A percentile compares a stretch with the other conserved stretches of the same genome.
These are phyloP conservation scores for Lepidocolaptes lacrymiger DNA, from an alignment of 2,797 vertebrate genomes.

Conservation along the genomic window DNA sequence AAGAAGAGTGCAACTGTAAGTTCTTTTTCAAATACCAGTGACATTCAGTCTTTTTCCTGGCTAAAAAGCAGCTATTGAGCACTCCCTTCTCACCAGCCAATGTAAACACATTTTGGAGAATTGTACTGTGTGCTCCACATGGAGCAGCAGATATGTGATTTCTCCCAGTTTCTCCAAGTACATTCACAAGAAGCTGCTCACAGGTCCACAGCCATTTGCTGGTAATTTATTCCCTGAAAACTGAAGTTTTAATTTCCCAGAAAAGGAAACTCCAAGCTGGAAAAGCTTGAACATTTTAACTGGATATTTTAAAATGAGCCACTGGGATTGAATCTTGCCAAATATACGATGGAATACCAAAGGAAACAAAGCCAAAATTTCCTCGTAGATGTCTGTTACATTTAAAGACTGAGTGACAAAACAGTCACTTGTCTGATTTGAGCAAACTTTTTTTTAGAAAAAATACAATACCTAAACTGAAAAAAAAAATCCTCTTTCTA, in stretches of 20 bases:
- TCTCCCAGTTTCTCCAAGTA: neutral
- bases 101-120: neutral
- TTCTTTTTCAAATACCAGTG: neutral
- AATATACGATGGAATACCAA: neutral
- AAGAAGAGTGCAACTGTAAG: neutral
- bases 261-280: neutral
- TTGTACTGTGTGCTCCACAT: rapidly evolving
- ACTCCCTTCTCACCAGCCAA: neutral
- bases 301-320: neutral
- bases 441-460: neutral
- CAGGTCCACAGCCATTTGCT: neutral
- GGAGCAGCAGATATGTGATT: neutral
- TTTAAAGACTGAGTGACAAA: neutral
- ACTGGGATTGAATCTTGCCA: neutral
- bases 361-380: neutral
- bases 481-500: neutral
- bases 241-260: neutral
- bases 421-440: neutral
- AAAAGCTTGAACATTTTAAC: neutral
- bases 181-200: neutral
- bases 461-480: neutral
- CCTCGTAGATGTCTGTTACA: neutral
- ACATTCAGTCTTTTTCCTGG: neutral
- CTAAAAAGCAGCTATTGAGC: neutral
- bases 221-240: neutral